Evolutionary conservation across 2,888 invertebrate species (phyloP).

Genomic region (Stegana nigrithorax): DNA sequence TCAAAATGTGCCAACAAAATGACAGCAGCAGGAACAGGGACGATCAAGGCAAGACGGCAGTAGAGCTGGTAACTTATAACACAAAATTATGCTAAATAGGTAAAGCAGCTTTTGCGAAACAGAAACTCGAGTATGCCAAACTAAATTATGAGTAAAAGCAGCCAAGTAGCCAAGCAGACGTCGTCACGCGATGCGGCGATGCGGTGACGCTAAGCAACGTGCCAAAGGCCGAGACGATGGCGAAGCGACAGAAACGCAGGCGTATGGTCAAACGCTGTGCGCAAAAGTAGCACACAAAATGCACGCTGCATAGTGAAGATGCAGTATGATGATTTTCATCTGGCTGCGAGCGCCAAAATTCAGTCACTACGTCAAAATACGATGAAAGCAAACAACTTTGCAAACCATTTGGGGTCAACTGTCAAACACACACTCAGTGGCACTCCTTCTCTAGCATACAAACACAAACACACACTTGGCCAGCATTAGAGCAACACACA

Average conservation of each 20-base stretch:
- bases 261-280: conserved; percentile 6
- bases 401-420: conserved; percentile 7
- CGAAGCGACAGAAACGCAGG: not conserved
- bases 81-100: conserved; percentile 58
- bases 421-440: not conserved
- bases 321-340: not conserved
- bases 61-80: not conserved
- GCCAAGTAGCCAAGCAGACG: not conserved
- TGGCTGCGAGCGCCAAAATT: no score
- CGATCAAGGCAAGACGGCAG: not conserved
- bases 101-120: conserved; percentile 48
- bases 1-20: conserved; percentile 22
- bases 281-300: not conserved
- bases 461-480: not conserved
- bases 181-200: no score
- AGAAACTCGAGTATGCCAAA: conserved; percentile 48
- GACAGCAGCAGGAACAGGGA: not conserved
- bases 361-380: no score
- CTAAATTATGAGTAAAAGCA: conserved; percentile 43
- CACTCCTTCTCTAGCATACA: not conserved
- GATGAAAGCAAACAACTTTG: not conserved
- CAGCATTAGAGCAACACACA: conserved; percentile 13
- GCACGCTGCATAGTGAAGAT: not conserved
- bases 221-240: not conserved
- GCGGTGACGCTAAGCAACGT: not conserved